Percentiles rank a stretch among this genome's conserved stretches.
Conservation (phyloP, 2,113 vertebrate genomes). For the Nyctibius bracteatus region DNA sequence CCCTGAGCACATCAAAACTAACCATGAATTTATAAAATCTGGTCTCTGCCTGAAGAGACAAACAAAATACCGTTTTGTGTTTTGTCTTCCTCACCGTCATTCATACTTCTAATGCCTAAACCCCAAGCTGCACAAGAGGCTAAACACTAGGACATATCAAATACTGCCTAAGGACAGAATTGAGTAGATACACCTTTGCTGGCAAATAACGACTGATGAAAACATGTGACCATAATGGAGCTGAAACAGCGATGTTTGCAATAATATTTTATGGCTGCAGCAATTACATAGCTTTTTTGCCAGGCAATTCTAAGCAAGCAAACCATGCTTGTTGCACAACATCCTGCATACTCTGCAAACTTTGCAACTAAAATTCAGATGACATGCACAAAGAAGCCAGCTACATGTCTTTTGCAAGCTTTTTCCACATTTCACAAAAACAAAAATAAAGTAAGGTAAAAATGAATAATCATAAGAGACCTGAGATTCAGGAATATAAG, state of each 20-base stretch:
- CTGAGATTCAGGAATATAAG: background rate
- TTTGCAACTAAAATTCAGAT: background rate
- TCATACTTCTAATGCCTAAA: rapidly evolving
- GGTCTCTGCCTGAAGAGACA: background rate
- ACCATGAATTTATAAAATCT: background rate
- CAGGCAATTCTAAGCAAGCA: background rate
- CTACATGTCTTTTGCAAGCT: background rate
- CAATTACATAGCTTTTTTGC: background rate
- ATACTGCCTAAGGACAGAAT: background rate
- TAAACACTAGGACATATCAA: background rate
- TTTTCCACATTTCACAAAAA: background rate
- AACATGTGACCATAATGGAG: rapidly evolving
- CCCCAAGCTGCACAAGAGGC: rapidly evolving
- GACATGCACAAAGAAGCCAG: background rate
- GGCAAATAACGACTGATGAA: background rate
- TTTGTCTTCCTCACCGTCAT: background rate
- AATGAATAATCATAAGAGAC: background rate
- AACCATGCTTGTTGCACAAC: background rate
- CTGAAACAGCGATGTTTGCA: background rate
- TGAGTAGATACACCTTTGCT: background rate
- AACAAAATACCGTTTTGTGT: background rate
- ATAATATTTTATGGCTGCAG: background rate
- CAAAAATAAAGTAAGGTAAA: background rate
- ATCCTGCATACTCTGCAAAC: background rate
- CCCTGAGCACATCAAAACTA: background rate